Percentiles rank a stretch among this genome's conserved stretches.
Conservation (phyloP, 1,140 invertebrate species). For the Solen grandis region DNA sequence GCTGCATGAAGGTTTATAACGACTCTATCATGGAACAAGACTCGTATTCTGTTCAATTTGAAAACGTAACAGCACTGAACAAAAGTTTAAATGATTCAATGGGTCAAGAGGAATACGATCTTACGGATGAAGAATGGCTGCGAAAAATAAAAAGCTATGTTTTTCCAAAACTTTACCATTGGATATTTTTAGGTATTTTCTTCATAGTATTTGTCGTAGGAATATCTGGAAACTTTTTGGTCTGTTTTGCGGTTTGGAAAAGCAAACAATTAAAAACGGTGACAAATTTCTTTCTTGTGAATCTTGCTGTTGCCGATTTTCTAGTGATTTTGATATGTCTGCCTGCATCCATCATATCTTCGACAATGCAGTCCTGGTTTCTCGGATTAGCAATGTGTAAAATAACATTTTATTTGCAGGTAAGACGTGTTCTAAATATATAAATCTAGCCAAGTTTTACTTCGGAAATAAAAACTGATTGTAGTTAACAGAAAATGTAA, state of each 20-base stretch:
- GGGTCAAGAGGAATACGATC: not conserved
- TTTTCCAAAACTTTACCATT: conserved; percentile 62
- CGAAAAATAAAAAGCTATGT: conserved; percentile 59
- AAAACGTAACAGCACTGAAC: no score
- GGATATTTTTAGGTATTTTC: conserved; percentile 82
- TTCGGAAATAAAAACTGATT: no score
- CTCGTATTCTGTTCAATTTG: no score
- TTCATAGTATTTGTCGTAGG: conserved; percentile 88
- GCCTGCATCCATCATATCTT: conserved; percentile 90
- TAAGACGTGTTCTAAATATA: conserved; percentile 74
- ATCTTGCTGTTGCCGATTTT: conserved; percentile 94
- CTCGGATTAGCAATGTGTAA: conserved; percentile 90
- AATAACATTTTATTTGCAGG: conserved; percentile 91
- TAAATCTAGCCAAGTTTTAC: no score
- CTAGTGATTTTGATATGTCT: conserved; percentile 93
- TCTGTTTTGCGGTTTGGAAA: conserved; percentile 91
- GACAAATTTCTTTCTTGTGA: conserved; percentile 96
- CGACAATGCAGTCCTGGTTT: conserved; percentile 95
- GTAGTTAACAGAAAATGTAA: no score
- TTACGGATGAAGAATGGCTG: conserved; percentile 7
- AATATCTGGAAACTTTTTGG: conserved; percentile 91
- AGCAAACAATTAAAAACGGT: conserved; percentile 93
- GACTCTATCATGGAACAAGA: no score
- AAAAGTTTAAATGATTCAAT: not conserved
- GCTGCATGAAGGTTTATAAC: no score